Evolutionary conservation across 2,888 invertebrate genomes (phyloP), one percentile per base, ranked within the genome.

Genomic region (Pollenia angustigena): DNA sequence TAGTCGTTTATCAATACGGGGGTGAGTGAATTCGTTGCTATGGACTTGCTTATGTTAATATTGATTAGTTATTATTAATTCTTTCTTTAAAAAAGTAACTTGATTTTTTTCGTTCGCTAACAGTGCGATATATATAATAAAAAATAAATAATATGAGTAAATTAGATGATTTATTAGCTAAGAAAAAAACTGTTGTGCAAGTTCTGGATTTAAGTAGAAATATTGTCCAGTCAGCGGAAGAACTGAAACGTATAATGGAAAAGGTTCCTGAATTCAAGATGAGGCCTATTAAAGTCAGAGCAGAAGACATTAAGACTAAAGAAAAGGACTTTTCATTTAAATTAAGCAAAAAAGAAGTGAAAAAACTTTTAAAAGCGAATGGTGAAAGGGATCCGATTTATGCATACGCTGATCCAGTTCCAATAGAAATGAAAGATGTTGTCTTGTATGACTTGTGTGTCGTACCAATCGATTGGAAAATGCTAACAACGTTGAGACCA

Each of bases 201-300:
- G 96, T 98, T 90, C 94, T 98, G 69, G 98, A 98, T 93, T 94
- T 98, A 88, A 97, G 97, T 79, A 96, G 96, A 93, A 95, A 96
- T 60, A 95, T 96, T 9, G 96, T 96, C 71, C 96, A 95, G 89
- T 96, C 96, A 11, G 95, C 96, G 87, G 97, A 98, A 90, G 98
- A 98, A 91, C 97, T 97, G 89, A 95, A 96, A 90, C 95, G 96
- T 83, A 95, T 97, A 68, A 94, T 97, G 92, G 97, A 98, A 90
- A 97, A 97, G 94, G 97, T 98, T 12, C 97, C 98, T 0, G 98
- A 98, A 92, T 97, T 96, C 91, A 98, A 97, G 94, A 97, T 98
- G 89, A 96, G 97, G 88, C 96, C 97, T 0, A 97, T 98, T 91
- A 97, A 97, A 95, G 97, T 97, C 1, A 95, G 95, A 89, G 94